Base-by-base conservation (phyloP, 2,797 vertebrate genomes). In the Artibeus lituratus region DNA sequence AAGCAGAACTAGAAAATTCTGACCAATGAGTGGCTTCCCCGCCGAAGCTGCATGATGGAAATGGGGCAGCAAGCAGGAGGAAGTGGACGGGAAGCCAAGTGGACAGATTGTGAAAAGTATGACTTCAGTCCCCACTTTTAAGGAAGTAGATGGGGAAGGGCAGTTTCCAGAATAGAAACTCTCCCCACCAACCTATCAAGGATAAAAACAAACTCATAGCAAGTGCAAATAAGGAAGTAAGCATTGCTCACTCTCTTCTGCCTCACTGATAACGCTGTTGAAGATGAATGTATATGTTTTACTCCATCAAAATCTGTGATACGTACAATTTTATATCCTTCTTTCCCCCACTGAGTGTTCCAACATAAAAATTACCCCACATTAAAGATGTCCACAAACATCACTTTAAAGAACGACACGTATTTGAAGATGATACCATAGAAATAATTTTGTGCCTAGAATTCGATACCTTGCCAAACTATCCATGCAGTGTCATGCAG, bases 1-100 rank as follows among this genome's bases (percentile, higher is more conserved):
- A 96, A 92, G 88, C 57, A 90, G 82, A 94, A 87, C 47, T 65
- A 77, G 81, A 82, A 51, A 15, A 47, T n/a, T 26, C 47, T 35
- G 26, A 44, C 35, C 81, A 8, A 35, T 14, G 26, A 39, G 12
- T 14, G 49, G 12, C 57, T 77, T 44, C 24, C 7, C 15, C 5
- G 3, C 35, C 35, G 22, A 59, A 83, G 19, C 14, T 32, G 5
- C 26, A 2, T 15, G 57, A 49, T 11, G 32, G 47, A 15, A 84
- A 57, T 0, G 0, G 22, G 74, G 32, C 2, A 2, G 14, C 0
- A 1, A 18, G 11, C 35, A 49, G 62, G 65, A 37, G 19, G 76
- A 12, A 35, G 51, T 76, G n/a, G 5, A 19, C 26, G 18, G 42
- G 72, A 94, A 96, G 85, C 74, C 70, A 78, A 95, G 80, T 12